These are phyloP conservation scores for Silvanus unidentatus DNA, from an alignment of 2,888 invertebrate genomes.

Conservation along the genomic window DNA sequence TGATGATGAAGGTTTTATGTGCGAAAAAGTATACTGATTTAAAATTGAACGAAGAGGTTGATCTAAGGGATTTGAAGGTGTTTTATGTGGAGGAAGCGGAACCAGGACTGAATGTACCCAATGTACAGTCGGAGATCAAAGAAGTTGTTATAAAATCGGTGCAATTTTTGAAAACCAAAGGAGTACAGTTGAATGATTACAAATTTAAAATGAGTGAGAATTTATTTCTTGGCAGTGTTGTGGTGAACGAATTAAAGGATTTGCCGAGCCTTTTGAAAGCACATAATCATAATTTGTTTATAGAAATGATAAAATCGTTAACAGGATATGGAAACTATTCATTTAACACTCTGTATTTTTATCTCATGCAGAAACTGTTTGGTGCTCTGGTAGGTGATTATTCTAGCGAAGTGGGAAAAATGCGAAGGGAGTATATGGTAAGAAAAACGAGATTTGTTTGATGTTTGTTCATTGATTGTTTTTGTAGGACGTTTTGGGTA, in stretches of 20 bases:
- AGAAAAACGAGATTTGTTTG: conserved; percentile 14
- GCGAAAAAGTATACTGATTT: conserved; percentile 42
- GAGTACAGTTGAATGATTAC: conserved; percentile 6
- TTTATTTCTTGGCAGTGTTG: conserved; percentile 8
- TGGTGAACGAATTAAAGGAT: conserved; percentile 51
- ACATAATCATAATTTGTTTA: conserved; percentile 29
- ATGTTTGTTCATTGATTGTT: neutral
- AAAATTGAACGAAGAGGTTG: conserved; percentile 50
- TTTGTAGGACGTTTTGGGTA: conserved; percentile 56
- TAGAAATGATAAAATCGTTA: conserved; percentile 38
- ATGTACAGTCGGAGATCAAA: conserved; percentile 52
- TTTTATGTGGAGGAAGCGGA: conserved; percentile 56
- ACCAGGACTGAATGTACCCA: conserved; percentile 34
- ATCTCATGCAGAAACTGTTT: conserved; percentile 13
- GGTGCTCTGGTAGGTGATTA: conserved; percentile 21
- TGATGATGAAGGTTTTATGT: conserved; percentile 58
- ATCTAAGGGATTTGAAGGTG: conserved; percentile 26
- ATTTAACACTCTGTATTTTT: conserved; percentile 27
- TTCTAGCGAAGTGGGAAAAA: conserved; percentile 8
- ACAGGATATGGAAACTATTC: conserved; percentile 44
- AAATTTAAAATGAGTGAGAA: conserved; percentile 50
- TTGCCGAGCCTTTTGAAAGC: conserved; percentile 50
- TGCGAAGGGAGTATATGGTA: conserved; percentile 44
- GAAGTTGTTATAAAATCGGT: conserved; percentile 49
- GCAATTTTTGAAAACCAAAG: conserved; percentile 44